Percentiles rank a stretch among this genome's conserved stretches.
These are phyloP conservation scores for Corythoichthys haematopterus DNA, from an alignment of 2,113 vertebrate genomes.

Conservation along the genomic window DNA sequence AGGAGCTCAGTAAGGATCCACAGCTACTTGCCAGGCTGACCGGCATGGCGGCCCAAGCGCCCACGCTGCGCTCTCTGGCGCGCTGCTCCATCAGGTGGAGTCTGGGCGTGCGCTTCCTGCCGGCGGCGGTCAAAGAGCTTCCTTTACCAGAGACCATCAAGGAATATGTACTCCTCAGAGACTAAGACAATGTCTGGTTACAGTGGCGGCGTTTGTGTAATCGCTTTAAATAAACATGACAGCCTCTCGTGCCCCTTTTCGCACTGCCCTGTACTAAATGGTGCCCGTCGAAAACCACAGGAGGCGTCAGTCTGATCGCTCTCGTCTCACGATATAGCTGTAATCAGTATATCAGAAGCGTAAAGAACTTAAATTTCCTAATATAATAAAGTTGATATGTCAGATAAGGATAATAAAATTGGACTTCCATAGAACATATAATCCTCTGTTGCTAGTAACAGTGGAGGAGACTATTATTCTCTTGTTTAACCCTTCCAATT, in stretches of 20 bases:
- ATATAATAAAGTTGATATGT: background rate
- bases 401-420: no score
- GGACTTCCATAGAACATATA: background rate
- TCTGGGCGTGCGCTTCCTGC: constrained; percentile 83
- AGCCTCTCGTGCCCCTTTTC: background rate
- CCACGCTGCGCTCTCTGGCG: constrained; percentile 79
- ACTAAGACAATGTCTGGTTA: constrained; percentile 51
- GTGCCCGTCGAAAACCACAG: background rate
- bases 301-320: background rate
- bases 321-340: background rate
- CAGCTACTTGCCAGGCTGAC: constrained; percentile 83
- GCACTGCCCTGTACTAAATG: background rate
- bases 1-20: constrained; percentile 84
- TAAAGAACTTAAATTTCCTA: background rate
- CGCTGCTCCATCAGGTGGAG: constrained; percentile 83
- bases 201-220: background rate
- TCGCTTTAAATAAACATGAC: background rate
- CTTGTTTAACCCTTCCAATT: background rate
- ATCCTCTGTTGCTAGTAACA: background rate
- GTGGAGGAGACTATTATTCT: background rate
- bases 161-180: constrained; percentile 85
- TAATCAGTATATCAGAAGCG: background rate
- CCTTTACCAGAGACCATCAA: constrained; percentile 86
- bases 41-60: constrained; percentile 78
- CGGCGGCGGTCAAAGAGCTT: constrained; percentile 84